These are phyloP conservation scores for Sebastes hopkinsi DNA, from an alignment of 2,797 vertebrate species.

Conservation along the genomic window DNA sequence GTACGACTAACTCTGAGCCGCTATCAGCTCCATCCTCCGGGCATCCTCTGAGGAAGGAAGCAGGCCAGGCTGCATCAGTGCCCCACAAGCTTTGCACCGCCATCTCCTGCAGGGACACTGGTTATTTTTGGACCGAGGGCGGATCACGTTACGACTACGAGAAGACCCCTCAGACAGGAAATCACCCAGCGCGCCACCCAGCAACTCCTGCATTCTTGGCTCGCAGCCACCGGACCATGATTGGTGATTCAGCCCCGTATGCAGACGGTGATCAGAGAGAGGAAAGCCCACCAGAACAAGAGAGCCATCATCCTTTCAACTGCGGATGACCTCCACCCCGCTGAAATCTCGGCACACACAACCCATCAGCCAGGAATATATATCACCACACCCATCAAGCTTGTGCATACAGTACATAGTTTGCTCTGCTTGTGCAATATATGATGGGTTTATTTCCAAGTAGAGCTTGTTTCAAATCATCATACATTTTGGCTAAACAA, in stretches of 20 bases:
- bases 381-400: slow-evolving; percentile 15
- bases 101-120: slow-evolving; percentile 67
- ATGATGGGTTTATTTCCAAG: background rate
- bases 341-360: slow-evolving; percentile 23
- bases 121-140: slow-evolving; percentile 80
- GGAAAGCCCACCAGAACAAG: slow-evolving; percentile 60
- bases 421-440: background rate
- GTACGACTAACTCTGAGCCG: slow-evolving; percentile 25
- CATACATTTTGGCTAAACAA: background rate
- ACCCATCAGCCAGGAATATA: slow-evolving; percentile 18
- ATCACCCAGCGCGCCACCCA: slow-evolving; percentile 70
- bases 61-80: slow-evolving; percentile 54
- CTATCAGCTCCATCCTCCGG: slow-evolving; percentile 64
- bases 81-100: slow-evolving; percentile 56
- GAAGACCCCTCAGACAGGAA: slow-evolving; percentile 82
- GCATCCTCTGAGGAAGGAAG: slow-evolving; percentile 74
- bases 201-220: slow-evolving; percentile 68
- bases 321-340: slow-evolving; percentile 49
- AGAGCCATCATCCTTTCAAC: slow-evolving; percentile 62
- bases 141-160: slow-evolving; percentile 70
- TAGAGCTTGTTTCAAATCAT: background rate
- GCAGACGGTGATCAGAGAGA: slow-evolving; percentile 52
- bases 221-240: slow-evolving; percentile 27
- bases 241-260: slow-evolving; percentile 40
- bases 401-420: background rate